Percentiles rank a stretch among this genome's conserved stretches.
Evolutionary conservation across 2,113 vertebrate species (phyloP).

Genomic region (Ctenodactylus gundi): DNA sequence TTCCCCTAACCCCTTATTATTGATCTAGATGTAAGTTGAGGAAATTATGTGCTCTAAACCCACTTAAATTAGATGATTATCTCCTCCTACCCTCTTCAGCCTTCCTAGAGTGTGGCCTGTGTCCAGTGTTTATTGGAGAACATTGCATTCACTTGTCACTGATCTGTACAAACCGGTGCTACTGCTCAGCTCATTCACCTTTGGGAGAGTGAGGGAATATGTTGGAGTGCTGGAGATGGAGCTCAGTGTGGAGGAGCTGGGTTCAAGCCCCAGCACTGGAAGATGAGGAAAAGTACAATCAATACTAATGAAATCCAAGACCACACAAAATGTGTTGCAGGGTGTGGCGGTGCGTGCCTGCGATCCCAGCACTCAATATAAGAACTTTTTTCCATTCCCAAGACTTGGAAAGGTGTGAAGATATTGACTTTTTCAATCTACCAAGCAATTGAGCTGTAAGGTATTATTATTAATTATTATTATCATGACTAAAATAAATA

Average conservation of each 20-base stretch:
- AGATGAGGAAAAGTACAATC: no score
- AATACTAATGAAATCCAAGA: no score
- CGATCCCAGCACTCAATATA: no score
- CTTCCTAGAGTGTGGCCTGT: not conserved
- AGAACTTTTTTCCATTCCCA: not conserved
- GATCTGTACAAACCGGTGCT: not conserved
- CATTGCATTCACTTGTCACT: not conserved
- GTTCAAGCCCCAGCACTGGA: no score
- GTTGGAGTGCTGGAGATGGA: no score
- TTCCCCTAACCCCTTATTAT: conserved; percentile 1
- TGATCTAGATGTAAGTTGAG: not conserved
- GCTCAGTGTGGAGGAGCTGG: no score
- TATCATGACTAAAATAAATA: not conserved
- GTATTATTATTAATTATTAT: not conserved
- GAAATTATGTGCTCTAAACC: not conserved
- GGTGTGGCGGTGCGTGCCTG: no score
- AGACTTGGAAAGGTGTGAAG: not conserved
- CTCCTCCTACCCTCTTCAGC: not conserved
- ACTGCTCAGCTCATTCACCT: not conserved
- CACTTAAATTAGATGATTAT: not conserved
- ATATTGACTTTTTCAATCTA: conserved; percentile 9
- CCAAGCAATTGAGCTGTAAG: not conserved
- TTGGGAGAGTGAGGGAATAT: not conserved
- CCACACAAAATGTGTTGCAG: no score
- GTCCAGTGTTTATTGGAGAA: not conserved